These are phyloP conservation scores for Apamea anceps DNA, from an alignment of 2,888 invertebrate genomes.

Conservation along the genomic window DNA sequence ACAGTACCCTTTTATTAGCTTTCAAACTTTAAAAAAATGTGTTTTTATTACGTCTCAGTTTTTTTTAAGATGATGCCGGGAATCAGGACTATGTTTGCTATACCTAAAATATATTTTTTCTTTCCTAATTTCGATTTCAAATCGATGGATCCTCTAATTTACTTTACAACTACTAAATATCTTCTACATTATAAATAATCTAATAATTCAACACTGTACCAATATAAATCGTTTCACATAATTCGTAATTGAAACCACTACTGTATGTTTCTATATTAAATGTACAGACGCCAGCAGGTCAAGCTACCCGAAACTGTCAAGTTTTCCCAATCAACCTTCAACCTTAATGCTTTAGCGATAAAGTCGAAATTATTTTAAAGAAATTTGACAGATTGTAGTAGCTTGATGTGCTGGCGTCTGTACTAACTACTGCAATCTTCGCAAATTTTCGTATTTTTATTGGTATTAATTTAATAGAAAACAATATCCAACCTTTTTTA, in stretches of 20 bases:
- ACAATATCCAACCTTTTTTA: conserved; percentile 35
- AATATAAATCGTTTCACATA: conserved; percentile 17
- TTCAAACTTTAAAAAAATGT: background rate
- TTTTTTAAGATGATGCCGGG: background rate
- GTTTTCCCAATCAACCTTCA: too few species aligned
- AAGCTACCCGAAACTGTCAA: too few species aligned
- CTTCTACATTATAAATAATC: conserved; percentile 37
- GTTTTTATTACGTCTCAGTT: background rate
- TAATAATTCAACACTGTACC: conserved; percentile 24
- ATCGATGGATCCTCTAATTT: background rate
- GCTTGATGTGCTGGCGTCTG: too few species aligned
- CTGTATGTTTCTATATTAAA: background rate
- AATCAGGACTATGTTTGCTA: background rate
- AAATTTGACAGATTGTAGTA: too few species aligned
- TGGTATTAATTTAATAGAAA: conserved; percentile 13
- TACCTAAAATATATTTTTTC: background rate
- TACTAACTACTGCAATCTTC: background rate
- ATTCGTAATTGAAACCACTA: background rate
- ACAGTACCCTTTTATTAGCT: background rate
- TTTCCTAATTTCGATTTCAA: background rate
- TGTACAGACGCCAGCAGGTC: background rate
- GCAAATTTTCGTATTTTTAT: background rate
- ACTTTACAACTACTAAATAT: conserved; percentile 39
- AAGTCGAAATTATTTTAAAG: too few species aligned
- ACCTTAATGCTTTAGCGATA: too few species aligned